These are phyloP conservation scores for Campoletis sonorensis DNA, from an alignment of 1,140 invertebrate species.

Conservation along the genomic window DNA sequence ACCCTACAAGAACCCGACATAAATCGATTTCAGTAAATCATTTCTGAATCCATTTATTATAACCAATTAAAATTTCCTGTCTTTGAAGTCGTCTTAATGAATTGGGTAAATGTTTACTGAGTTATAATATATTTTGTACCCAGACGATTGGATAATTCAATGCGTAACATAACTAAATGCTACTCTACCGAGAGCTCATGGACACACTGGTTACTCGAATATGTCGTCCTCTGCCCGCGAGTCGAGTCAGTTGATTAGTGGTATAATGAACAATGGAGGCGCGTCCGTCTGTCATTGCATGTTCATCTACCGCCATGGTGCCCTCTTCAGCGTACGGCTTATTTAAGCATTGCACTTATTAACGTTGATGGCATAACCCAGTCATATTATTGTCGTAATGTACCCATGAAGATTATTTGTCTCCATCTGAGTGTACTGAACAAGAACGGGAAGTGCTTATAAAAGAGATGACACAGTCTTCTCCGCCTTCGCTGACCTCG, in stretches of 20 bases:
- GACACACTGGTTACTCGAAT: not conserved
- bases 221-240: not conserved
- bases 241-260: slow-evolving; percentile 65
- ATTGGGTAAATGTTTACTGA: no score
- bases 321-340: slow-evolving; percentile 50
- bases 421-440: not conserved
- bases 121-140: no score
- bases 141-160: not conserved
- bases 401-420: not conserved
- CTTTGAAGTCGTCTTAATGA: no score
- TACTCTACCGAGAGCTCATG: not conserved
- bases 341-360: slow-evolving; percentile 70
- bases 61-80: no score
- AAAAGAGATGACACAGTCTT: slow-evolving; percentile 6
- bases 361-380: slow-evolving; percentile 63
- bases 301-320: slow-evolving; percentile 61
- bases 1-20: not conserved
- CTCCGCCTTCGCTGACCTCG: not conserved
- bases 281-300: slow-evolving; percentile 66
- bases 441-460: slow-evolving; percentile 30
- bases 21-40: not conserved
- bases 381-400: slow-evolving; percentile 40
- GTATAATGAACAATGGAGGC: slow-evolving; percentile 64
- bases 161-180: not conserved
- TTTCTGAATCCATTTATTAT: not conserved